Evolutionary conservation across 2,888 invertebrate species (phyloP).

Genomic region (Exocentrus adspersus): DNA sequence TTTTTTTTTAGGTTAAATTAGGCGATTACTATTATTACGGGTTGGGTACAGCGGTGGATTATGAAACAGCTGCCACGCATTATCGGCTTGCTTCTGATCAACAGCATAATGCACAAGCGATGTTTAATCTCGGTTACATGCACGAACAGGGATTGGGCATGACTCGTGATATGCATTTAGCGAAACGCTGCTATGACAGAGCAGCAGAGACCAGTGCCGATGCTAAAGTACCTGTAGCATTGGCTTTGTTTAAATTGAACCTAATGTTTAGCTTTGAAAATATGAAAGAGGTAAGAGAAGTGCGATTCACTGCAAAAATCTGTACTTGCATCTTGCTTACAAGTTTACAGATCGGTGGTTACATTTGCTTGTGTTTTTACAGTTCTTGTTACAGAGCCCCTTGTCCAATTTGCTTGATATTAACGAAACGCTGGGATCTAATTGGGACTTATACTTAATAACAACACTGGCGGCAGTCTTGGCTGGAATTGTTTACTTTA

Average conservation of each 20-base stretch:
- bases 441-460: slow-evolving; percentile 96
- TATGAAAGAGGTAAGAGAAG: slow-evolving; percentile 73
- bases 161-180: slow-evolving; percentile 88
- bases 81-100: slow-evolving; percentile 94
- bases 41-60: slow-evolving; percentile 89
- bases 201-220: slow-evolving; percentile 93
- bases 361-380: slow-evolving; percentile 26
- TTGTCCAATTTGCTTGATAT: slow-evolving; percentile 72
- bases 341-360: no score
- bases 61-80: slow-evolving; percentile 90
- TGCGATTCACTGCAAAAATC: background rate
- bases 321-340: no score
- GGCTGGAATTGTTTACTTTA: slow-evolving; percentile 82
- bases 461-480: slow-evolving; percentile 83
- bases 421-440: slow-evolving; percentile 79
- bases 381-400: slow-evolving; percentile 68
- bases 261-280: slow-evolving; percentile 78
- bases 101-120: slow-evolving; percentile 94
- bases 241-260: slow-evolving; percentile 88
- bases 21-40: slow-evolving; percentile 99
- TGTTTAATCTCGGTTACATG: slow-evolving; percentile 99
- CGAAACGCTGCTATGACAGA: slow-evolving; percentile 93
- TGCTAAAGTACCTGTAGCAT: slow-evolving; percentile 91
- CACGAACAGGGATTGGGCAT: slow-evolving; percentile 97
- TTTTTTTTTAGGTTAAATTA: slow-evolving; percentile 76